A percentile compares a stretch with the other conserved stretches of the same genome.
Evolutionary conservation across 2,888 invertebrate genomes (phyloP).

Genomic region (Netelia fuscicornis): DNA sequence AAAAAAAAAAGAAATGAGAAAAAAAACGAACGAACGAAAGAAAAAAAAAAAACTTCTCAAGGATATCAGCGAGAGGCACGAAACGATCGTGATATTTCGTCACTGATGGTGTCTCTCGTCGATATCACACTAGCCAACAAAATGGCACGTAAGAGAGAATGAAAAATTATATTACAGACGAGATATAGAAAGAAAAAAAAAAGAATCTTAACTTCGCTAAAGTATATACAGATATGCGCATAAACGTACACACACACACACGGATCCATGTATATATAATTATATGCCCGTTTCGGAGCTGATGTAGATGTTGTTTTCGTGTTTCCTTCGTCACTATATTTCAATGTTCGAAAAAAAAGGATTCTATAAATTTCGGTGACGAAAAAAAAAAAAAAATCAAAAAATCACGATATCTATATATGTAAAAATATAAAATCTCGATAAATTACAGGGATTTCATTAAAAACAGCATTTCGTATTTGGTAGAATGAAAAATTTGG

Average conservation of each 20-base stretch:
- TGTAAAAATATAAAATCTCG: too few species aligned
- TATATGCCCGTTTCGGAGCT: constrained; percentile 3
- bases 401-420: too few species aligned
- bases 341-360: constrained; percentile 20
- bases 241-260: neutral
- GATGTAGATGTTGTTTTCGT: constrained; percentile 26
- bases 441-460: too few species aligned
- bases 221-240: too few species aligned
- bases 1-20: constrained; percentile 19
- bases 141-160: constrained; percentile 24
- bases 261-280: neutral
- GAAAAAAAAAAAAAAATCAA: constrained; percentile 8
- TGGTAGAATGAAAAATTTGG: neutral
- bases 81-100: constrained; percentile 61
- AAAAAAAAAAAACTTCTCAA: constrained; percentile 60
- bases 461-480: too few species aligned
- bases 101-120: constrained; percentile 38
- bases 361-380: constrained; percentile 1
- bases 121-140: constrained; percentile 1
- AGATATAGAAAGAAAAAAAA: constrained; percentile 34
- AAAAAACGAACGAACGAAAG: constrained; percentile 28
- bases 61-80: constrained; percentile 57
- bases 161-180: constrained; percentile 28
- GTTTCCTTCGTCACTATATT: constrained; percentile 14
- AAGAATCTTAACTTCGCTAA: neutral